These are phyloP conservation scores for Lamellibrachia columna DNA, from an alignment of 2,888 invertebrate species.

Conservation along the genomic window DNA sequence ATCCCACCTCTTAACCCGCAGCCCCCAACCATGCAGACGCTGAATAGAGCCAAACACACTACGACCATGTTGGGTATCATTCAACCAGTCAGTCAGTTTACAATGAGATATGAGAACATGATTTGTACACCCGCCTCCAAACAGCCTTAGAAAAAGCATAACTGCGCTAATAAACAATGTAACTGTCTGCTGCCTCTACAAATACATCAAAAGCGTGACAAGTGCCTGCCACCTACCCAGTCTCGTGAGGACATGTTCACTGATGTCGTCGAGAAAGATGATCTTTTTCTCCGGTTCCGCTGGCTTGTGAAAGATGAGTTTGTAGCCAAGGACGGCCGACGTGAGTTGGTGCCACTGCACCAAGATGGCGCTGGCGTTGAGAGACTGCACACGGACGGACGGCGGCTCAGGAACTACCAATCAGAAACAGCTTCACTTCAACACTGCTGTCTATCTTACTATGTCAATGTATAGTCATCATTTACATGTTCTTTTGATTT, in stretches of 20 bases:
- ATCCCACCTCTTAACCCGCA: too few relatives aligned
- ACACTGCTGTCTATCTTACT: background rate
- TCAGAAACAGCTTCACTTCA: background rate
- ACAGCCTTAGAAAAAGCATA: too few relatives aligned
- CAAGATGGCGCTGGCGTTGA: slow-evolving; percentile 9
- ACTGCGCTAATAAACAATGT: too few relatives aligned
- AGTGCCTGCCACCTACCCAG: background rate
- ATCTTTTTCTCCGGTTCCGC: background rate
- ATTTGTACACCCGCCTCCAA: too few relatives aligned
- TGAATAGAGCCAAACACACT: too few relatives aligned
- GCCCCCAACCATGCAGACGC: too few relatives aligned
- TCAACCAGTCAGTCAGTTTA: too few relatives aligned
- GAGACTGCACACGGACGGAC: background rate
- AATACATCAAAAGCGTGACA: background rate
- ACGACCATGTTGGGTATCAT: too few relatives aligned
- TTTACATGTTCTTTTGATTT: background rate
- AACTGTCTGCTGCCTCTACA: background rate
- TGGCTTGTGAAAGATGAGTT: slow-evolving; percentile 16
- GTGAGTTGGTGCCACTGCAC: background rate
- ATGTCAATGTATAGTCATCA: background rate
- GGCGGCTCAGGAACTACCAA: background rate
- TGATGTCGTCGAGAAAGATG: background rate
- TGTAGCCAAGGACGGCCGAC: background rate
- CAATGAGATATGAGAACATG: too few relatives aligned
- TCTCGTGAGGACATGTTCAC: background rate